Evolutionary conservation across 2,888 invertebrate genomes (phyloP).

Genomic region (Harpalus rufipes): DNA sequence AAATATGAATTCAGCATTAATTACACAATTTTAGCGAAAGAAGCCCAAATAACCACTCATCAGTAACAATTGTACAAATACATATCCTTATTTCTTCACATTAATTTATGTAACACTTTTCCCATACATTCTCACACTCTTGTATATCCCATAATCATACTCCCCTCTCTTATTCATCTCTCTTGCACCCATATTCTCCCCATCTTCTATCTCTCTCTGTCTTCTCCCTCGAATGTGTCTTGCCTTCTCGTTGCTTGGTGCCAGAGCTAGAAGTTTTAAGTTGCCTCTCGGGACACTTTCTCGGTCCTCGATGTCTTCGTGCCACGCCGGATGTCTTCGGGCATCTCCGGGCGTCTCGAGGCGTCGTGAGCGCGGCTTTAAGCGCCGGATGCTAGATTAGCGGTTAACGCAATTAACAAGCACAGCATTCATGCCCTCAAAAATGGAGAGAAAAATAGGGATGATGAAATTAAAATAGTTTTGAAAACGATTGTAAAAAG

Average conservation of each 20-base stretch:
- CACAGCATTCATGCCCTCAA: slow-evolving; percentile 56
- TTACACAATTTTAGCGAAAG: too few species aligned
- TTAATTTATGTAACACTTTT: neutral
- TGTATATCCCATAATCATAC: neutral
- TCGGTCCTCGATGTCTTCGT: too few species aligned
- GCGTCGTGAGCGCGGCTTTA: slow-evolving; percentile 70
- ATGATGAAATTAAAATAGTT: neutral
- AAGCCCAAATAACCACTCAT: too few species aligned
- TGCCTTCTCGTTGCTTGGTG: neutral
- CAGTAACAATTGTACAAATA: too few species aligned
- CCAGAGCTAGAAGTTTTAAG: slow-evolving; percentile 60
- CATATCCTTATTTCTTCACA: neutral
- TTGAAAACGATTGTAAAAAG: neutral
- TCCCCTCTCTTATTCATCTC: neutral
- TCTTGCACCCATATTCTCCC: too few species aligned
- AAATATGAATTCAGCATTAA: too few species aligned
- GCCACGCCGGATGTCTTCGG: too few species aligned
- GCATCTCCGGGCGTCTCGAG: neutral
- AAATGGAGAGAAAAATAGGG: neutral
- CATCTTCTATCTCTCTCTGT: too few species aligned
- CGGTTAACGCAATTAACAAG: slow-evolving; percentile 74
- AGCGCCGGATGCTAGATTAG: slow-evolving; percentile 73
- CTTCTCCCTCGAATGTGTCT: too few species aligned
- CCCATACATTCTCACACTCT: neutral
- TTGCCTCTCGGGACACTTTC: slow-evolving; percentile 49